These are phyloP conservation scores for Dunckerocampus dactyliophorus DNA, from an alignment of 2,113 vertebrate genomes.

Conservation along the genomic window DNA sequence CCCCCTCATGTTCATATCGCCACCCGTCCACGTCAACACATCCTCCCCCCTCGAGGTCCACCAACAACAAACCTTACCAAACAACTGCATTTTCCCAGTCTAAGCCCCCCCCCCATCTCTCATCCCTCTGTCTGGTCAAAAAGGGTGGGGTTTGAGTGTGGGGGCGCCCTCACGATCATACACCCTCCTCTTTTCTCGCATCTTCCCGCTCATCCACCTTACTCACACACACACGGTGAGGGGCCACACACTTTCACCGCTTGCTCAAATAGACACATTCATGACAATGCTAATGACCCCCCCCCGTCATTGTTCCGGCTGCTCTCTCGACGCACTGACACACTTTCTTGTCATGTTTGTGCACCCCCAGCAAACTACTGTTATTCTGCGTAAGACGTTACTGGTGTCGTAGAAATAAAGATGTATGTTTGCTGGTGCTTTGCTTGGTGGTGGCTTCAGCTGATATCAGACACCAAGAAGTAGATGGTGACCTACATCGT, in stretches of 20 bases:
- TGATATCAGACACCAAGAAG: not conserved
- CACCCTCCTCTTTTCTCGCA: slow-evolving; percentile 21
- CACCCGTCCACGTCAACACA: slow-evolving; percentile 10
- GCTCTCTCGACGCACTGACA: slow-evolving; percentile 52
- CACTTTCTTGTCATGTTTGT: slow-evolving; percentile 67
- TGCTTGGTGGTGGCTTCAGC: no score
- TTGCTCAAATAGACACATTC: slow-evolving; percentile 60
- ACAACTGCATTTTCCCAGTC: slow-evolving; percentile 45
- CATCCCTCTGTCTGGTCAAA: slow-evolving; percentile 48
- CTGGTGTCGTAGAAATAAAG: slow-evolving; percentile 41
- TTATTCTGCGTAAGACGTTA: slow-evolving; percentile 63
- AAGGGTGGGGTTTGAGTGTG: slow-evolving; percentile 49
- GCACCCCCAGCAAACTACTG: slow-evolving; percentile 54
- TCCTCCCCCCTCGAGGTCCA: slow-evolving; percentile 20
- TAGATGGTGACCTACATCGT: slow-evolving; percentile 63
- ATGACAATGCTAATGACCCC: slow-evolving; percentile 70
- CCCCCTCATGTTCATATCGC: slow-evolving; percentile 34
- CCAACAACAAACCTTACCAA: slow-evolving; percentile 29
- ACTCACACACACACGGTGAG: slow-evolving; percentile 39
- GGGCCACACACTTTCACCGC: slow-evolving; percentile 55
- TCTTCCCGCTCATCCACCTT: slow-evolving; percentile 40
- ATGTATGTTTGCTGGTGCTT: no score
- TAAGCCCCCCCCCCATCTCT: slow-evolving; percentile 19
- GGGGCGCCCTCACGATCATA: slow-evolving; percentile 35
- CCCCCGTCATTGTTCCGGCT: slow-evolving; percentile 56